These are phyloP conservation scores for Enoplosus armatus DNA, from an alignment of 2,797 vertebrate species.

Conservation along the genomic window DNA sequence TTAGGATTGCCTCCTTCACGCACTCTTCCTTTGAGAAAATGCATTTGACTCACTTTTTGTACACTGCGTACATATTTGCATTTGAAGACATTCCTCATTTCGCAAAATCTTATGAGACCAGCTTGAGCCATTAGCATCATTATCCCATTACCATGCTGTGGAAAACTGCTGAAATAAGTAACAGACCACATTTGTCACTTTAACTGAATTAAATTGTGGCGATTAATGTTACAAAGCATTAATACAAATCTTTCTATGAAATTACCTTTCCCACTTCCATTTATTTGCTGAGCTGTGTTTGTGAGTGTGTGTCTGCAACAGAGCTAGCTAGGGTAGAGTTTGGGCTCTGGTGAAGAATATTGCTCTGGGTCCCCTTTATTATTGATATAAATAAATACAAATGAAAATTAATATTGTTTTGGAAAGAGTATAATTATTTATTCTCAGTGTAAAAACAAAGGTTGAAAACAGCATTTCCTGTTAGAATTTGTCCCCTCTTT, in stretches of 20 bases:
- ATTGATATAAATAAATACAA: slow-evolving; percentile 13
- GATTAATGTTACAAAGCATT: slow-evolving; percentile 57
- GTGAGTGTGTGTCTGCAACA: slow-evolving; percentile 14
- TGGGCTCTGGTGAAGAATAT: background rate
- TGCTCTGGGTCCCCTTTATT: background rate
- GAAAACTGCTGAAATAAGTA: slow-evolving; percentile 56
- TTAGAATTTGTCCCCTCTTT: slow-evolving; percentile 1
- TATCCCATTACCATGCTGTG: slow-evolving; percentile 64
- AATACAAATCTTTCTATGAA: slow-evolving; percentile 53
- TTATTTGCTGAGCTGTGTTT: slow-evolving; percentile 31
- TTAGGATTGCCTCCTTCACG: slow-evolving; percentile 18
- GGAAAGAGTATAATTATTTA: background rate
- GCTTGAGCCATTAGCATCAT: slow-evolving; percentile 61
- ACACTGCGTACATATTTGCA: slow-evolving; percentile 39
- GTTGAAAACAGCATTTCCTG: background rate
- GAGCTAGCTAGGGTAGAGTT: background rate
- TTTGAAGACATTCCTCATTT: slow-evolving; percentile 53
- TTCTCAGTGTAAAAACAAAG: slow-evolving; percentile 1
- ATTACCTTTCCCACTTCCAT: slow-evolving; percentile 46
- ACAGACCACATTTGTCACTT: slow-evolving; percentile 53
- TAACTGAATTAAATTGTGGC: slow-evolving; percentile 56
- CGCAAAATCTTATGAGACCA: slow-evolving; percentile 42
- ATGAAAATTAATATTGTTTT: background rate
- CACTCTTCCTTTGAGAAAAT: slow-evolving; percentile 21
- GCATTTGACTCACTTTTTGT: slow-evolving; percentile 22